Base-by-base conservation (phyloP, 2,888 invertebrate genomes). In the Ditylenchus weischeri region DNA sequence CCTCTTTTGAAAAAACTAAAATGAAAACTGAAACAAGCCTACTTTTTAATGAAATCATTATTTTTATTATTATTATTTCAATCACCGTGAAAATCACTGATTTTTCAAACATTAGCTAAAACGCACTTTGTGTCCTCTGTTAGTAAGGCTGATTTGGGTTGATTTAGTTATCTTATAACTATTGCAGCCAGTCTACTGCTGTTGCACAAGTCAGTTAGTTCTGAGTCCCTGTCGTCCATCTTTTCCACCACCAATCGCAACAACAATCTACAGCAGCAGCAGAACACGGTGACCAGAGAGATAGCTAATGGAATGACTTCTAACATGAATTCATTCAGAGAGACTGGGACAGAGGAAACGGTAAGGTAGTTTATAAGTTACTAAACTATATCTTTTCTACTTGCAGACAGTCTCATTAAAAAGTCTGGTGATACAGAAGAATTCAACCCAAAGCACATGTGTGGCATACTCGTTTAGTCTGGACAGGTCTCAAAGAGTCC, bases 181-280 rank as follows among this genome's bases (percentile, higher is more conserved):
- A 57, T 38, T 23, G 13, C 29, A 51, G 64, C 15, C 43, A 50
- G 49, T 63, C 36, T 35, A 11, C 15, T 43, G 29, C 29, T 29
- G 3, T 43, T 63, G 18, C 54, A 51, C 36, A 36, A 63, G 21
- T 19, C 18, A 50, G n/a, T 15, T 13, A 62, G 62, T 48, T 62
- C 71, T 0, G 71, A 71, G 43, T 72, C 72, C 11, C 57, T 71
- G 13, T 71, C 71, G 11, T 71, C 71, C 36, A 43, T 72, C 13
- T 71, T 71, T 23, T 72, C 71, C n/a, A 71, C 72, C 48, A 72
- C 66, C n/a, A 50, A 64, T 50, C 49, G 43, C 19, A 61, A 59
- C 59, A 35, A 29, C 4, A 35, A 57, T 4, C 18, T 15, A 15
- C 15, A 10, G 35, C n/a, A n/a, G n/a, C n/a, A n/a, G n/a, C 35